Evolutionary conservation across 2,888 invertebrate species (phyloP), one percentile per base, ranked within the genome.

Genomic region (Athalia rosae): DNA sequence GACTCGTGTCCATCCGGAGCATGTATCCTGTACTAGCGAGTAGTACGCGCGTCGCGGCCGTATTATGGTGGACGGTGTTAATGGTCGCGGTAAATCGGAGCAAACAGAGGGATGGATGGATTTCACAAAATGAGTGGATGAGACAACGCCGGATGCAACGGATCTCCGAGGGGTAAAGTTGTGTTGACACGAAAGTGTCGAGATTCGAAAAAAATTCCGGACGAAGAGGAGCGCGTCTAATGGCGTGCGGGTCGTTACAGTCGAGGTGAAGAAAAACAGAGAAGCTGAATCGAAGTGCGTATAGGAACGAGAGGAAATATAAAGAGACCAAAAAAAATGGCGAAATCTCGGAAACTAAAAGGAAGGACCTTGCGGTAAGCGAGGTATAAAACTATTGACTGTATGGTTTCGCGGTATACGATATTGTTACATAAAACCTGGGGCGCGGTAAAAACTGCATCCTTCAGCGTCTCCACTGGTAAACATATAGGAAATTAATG

Each of bases 401-500:
- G 53, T 71, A 71, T 13, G 71, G 58, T 71, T 71, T 58, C 58
- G 13, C 58, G 58, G 71, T 58, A 71, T 71, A n/a, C n/a, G 28
- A 28, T 28, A 28, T 28, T 43, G 71, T 71, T 71, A 58, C 28
- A 28, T 28, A 28, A 28, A 28, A 28, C 28, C 28, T 28, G 50
- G 11, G 43, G 56, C 56, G 58, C 48, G 67, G 67, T 15, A 63
- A 71, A 71, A 63, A 71, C 82, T 80, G 83, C 84, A 84, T 84
- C 82, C 79, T 81, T 2, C 28, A 28, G 28, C 28, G 28, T 28
- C n/a, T n/a, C n/a, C 28, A 28, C 28, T 28, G 28, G 28, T 28
- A 2, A 28, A 0, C 2, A 28, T 28, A 28, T 28, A 28, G 84
- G 84, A 85, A 87, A 88, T 84, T 85, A 83, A 87, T 85, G 85